These are phyloP conservation scores for Coccyzus lansbergi DNA, from an alignment of 2,797 vertebrate species.

Conservation along the genomic window DNA sequence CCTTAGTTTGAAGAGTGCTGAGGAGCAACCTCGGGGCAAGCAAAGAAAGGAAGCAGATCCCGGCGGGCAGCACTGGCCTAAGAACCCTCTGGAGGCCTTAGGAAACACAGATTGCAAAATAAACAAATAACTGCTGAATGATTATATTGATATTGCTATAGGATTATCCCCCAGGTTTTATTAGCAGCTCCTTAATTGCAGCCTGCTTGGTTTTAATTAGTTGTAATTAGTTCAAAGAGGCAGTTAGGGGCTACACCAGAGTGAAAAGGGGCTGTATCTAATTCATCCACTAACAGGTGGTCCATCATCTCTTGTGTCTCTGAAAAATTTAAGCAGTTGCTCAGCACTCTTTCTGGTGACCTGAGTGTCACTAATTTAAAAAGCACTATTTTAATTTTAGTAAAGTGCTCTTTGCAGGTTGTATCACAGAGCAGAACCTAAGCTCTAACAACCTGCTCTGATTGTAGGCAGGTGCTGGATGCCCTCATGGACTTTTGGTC, in stretches of 20 bases:
- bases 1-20: not conserved
- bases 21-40: not conserved
- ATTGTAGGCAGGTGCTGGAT: not conserved
- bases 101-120: not conserved
- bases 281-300: not conserved
- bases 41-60: not conserved
- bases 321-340: not conserved
- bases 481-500: not conserved
- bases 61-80: accelerated
- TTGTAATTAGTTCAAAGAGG: not conserved
- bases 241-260: not conserved
- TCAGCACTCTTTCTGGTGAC: not conserved
- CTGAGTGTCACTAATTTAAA: not conserved
- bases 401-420: not conserved
- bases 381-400: not conserved
- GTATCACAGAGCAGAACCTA: not conserved
- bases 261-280: not conserved
- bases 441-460: not conserved
- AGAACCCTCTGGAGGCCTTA: not conserved
- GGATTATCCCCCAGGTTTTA: not conserved
- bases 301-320: not conserved
- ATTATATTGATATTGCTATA: not conserved
- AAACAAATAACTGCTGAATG: not conserved
- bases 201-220: not conserved
- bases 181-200: not conserved